Base-by-base conservation (phyloP, 2,888 invertebrate species). In the Lochmaea capreae region DNA sequence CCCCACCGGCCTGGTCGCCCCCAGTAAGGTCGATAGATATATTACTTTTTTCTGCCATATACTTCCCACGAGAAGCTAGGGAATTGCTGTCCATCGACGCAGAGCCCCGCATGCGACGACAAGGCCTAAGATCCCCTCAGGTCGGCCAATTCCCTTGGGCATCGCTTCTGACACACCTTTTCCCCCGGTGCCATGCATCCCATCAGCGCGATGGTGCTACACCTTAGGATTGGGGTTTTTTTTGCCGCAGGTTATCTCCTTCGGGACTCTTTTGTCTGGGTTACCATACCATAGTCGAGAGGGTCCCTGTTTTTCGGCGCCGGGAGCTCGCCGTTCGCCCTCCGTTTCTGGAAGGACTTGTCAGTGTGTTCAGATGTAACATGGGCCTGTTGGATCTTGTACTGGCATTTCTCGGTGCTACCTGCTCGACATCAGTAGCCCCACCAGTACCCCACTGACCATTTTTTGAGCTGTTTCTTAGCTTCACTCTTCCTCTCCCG, bases 141-240 rank as follows among this genome's bases (percentile, higher is more conserved):
- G n/a, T n/a, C n/a, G n/a, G n/a, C n/a, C n/a, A n/a, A n/a, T n/a
- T 54, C 67, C 67, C 4, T 67, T 33, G 57, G 57, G 67, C 67
- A 67, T 67, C 67, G 57, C 57, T 67, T n/a, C 39, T 57, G 33
- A 26, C 42, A 67, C 67, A n/a, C 33, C 67, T 54, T 67, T 16
- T 57, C 57, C 67, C 54, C 67, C 57, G 11, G 54, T 57, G 42
- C n/a, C 63, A 63, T 63, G 63, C 63, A 63, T 46, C 63, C 43
- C 63, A 8, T 63, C 22, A 22, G 22, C 22, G 22, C 22, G 22
- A 22, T 22, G 22, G 22, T 6, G 49, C 18, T 57, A 16, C 57
- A 5, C 46, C 46, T 14, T 14, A 1, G 46, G 46, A 14, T 11
- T 49, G 11, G 14, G 11, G 14, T 1, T 11, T 49, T 49, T 49